A percentile compares a stretch with the other conserved stretches of the same genome.
These are phyloP conservation scores for Arnoldichthys spilopterus DNA, from an alignment of 2,797 vertebrate genomes.

Conservation along the genomic window DNA sequence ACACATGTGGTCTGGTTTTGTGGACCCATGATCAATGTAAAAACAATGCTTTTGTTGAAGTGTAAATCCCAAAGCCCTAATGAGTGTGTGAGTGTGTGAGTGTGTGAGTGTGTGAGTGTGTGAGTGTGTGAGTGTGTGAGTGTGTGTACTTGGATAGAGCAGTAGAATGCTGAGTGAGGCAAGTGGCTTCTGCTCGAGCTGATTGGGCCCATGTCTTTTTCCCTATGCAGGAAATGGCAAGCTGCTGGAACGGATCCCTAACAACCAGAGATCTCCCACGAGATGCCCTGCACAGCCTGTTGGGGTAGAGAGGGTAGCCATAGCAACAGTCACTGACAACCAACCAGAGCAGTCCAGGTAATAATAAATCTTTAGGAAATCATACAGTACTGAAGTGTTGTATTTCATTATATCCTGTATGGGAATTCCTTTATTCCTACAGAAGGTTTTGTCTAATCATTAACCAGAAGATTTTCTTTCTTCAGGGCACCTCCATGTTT, in stretches of 20 bases:
- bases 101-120: constrained; percentile 26
- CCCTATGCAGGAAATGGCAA: constrained; percentile 71
- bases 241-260: constrained; percentile 70
- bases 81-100: constrained; percentile 16
- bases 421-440: not conserved
- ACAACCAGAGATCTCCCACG: constrained; percentile 65
- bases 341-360: constrained; percentile 79
- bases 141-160: constrained; percentile 23
- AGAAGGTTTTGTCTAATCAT: not conserved
- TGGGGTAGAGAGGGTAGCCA: constrained; percentile 62
- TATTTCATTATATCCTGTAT: constrained; percentile 39
- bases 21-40: constrained; percentile 35
- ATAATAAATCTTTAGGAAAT: constrained; percentile 46
- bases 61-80: constrained; percentile 21
- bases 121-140: constrained; percentile 18
- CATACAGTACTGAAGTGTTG: constrained; percentile 29
- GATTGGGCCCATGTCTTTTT: constrained; percentile 53
- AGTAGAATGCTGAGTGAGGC: constrained; percentile 56
- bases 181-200: constrained; percentile 50
- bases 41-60: constrained; percentile 32
- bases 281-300: constrained; percentile 54
- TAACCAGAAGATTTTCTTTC: not conserved
- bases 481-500: not conserved
- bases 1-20: constrained; percentile 14
- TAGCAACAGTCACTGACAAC: constrained; percentile 66